These are phyloP conservation scores for Machimus rusticus DNA, from an alignment of 2,888 invertebrate species.

Conservation along the genomic window DNA sequence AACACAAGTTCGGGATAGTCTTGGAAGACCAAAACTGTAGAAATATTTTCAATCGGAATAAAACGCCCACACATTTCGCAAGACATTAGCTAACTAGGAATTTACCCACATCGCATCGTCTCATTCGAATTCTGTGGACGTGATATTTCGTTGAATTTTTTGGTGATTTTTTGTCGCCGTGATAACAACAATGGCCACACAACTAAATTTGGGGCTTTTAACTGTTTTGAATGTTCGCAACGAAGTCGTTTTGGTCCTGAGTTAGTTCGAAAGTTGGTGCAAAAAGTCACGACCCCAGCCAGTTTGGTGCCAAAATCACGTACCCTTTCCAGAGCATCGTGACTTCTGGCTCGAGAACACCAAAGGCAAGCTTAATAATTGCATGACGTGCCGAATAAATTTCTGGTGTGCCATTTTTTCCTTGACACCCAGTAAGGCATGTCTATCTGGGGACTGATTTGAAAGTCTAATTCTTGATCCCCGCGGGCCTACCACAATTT, in stretches of 20 bases:
- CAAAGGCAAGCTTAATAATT: not conserved
- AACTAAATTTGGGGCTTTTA: not conserved
- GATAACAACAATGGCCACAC: not conserved
- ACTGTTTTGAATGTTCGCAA: not conserved
- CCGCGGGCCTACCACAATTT: not conserved
- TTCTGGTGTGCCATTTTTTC: not conserved
- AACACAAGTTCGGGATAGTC: not conserved
- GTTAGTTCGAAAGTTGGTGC: not conserved
- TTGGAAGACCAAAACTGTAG: not conserved
- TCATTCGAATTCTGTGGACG: not conserved
- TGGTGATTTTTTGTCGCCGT: not conserved
- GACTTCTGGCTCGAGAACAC: not conserved
- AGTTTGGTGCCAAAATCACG: conserved; percentile 25
- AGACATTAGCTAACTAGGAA: not conserved
- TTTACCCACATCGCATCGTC: not conserved
- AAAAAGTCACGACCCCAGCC: conserved; percentile 18
- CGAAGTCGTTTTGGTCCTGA: not conserved
- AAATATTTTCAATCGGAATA: not conserved
- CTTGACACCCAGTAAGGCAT: not conserved
- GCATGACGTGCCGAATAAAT: conserved; percentile 6
- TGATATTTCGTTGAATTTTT: not conserved
- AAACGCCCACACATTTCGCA: not conserved
- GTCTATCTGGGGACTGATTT: not conserved
- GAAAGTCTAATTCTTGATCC: not conserved
- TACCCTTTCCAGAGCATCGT: conserved; percentile 17